These are phyloP conservation scores for Plodia interpunctella DNA, from an alignment of 1,140 invertebrate genomes.

Conservation along the genomic window DNA sequence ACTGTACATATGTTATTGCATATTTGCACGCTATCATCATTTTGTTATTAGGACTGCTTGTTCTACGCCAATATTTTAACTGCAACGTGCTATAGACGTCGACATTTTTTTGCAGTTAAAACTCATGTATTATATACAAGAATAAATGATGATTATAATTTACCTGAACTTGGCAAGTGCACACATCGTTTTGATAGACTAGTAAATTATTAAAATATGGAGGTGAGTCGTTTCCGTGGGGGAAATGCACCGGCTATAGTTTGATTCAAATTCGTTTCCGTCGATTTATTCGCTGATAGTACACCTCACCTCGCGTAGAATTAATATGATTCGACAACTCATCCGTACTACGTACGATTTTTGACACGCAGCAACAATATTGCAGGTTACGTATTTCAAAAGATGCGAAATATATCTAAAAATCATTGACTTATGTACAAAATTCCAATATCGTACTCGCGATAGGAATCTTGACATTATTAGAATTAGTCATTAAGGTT, in stretches of 20 bases:
- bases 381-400: no score
- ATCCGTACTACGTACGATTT: no score
- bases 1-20: slow-evolving; percentile 4
- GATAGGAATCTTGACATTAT: no score
- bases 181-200: neutral
- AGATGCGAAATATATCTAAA: no score
- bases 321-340: neutral
- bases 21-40: neutral
- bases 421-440: no score
- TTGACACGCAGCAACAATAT: no score
- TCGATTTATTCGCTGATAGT: slow-evolving; percentile 15
- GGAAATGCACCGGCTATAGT: slow-evolving; percentile 60
- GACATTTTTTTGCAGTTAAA: no score
- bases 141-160: neutral
- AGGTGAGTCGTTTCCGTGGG: slow-evolving; percentile 26
- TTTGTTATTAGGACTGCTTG: neutral
- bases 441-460: no score
- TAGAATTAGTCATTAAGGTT: no score
- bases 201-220: slow-evolving; percentile 9
- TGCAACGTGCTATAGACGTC: no score
- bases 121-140: neutral
- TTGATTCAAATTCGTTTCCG: slow-evolving; percentile 66
- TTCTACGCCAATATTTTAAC: neutral
- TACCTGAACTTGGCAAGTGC: neutral
- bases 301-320: slow-evolving; percentile 1